Base-by-base conservation (phyloP, 2,113 vertebrate species). In the Todiramphus chloris region DNA sequence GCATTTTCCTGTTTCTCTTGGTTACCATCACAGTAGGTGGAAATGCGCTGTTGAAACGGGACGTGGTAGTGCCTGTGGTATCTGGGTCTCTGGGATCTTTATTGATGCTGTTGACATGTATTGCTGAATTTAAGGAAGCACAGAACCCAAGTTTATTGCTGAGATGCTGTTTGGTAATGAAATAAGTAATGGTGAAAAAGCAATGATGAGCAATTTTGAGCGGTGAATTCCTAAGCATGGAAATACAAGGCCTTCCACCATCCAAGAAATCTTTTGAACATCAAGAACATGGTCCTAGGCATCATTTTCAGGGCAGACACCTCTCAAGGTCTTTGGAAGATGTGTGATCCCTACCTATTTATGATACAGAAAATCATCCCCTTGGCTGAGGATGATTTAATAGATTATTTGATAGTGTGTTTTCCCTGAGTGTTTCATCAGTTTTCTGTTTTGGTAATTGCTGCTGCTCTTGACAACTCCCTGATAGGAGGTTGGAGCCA, bases 41-140 rank as follows among this genome's bases (percentile, higher is more conserved):
- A 89, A 58, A 23, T 72, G 30, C 89, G 39, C 31, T 20, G 16
- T 48, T 68, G 24, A 58, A 78, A 72, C 60, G 39, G 51, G 72
- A 51, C 46, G 44, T 60, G 63, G 27, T 41, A 44, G 44, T 48
- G n/a, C 35, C 53, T 62, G 35, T 25, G 15, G 7, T 72, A 55
- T 60, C 62, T 39, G 21, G 17, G n/a, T 51, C 75, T 35, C 62
- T 35, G 35, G 8, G 27, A 7, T 83, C 24, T 55, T 93, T 62
- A 7, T 35, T 64, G 28, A 35, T 69, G 3, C 20, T 69, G 8
- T 30, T 18, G 19, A 24, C 55, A 24, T 0, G 0, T 73, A 11
- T 20, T 73, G 53, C 53, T 81, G 73, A 58, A 58, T 35, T 35
- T 68, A 56, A 60, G 48, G 63, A 39, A 30, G 11, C 0, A 1